Evolutionary conservation across 2,797 vertebrate genomes (phyloP), one percentile per base, ranked within the genome.

Genomic region (Rhodeus uyekii): DNA sequence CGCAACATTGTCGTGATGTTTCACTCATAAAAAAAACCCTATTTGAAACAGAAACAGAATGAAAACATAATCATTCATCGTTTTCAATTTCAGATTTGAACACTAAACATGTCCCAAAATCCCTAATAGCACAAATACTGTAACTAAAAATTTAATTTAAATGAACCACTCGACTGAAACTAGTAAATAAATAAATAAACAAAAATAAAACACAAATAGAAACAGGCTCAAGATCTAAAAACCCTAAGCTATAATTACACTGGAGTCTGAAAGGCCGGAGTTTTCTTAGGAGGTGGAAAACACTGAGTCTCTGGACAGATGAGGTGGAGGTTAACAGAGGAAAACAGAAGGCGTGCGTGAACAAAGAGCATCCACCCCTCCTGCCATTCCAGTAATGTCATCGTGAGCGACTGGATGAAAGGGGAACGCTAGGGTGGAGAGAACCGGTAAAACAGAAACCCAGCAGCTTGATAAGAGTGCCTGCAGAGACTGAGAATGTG

Each of bases 401-500:
- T 12, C 64, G 8, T 64, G 42, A 68, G 71, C 34, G 53, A 58
- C 14, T 18, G n/a, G 64, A 58, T 48, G 34, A 78, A 55, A 67
- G 61, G 29, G 16, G 44, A 61, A 61, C 19, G 60, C 64, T 46
- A 72, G 84, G 36, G 58, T 82, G 76, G 42, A 64, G 61, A 36
- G 32, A 92, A 91, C 93, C 81, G 86, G 91, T 88, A 81, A 55
- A 87, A 93, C 93, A 68, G 29, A 92, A 90, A 89, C 85, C 68
- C n/a, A 36, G 64, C 24, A n/a, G 34, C 36, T 53, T 39, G 36
- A 7, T 3, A 29, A 67, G 53, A 32, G 36, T 32, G 61, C 29
- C 71, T 64, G 29, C 24, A 48, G 48, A 75, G 44, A 67, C 12
- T 53, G 19, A 32, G 29, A n/a, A 78, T 32, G 80, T 22, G 58